Evolutionary conservation across 2,113 vertebrate genomes (phyloP).

Genomic region (Neofelis nebulosa): DNA sequence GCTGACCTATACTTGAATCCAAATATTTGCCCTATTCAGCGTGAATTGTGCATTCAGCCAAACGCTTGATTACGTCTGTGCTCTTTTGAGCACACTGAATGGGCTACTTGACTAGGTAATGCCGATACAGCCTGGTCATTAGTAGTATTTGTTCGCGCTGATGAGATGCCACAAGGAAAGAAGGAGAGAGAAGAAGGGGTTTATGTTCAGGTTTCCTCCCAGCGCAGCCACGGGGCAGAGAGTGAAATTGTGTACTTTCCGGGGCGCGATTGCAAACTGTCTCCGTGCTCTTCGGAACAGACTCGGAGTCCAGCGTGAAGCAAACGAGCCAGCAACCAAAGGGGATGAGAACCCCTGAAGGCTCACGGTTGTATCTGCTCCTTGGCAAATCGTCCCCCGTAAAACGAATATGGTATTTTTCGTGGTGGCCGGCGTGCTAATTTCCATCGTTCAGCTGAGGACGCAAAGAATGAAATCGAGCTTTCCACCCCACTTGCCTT

Average conservation of each 20-base stretch:
- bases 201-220: neutral
- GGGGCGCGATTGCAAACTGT: neutral
- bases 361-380: neutral
- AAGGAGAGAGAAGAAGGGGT: neutral
- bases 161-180: slow-evolving; percentile 5
- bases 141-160: slow-evolving; percentile 54
- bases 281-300: neutral
- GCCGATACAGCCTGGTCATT: slow-evolving; percentile 63
- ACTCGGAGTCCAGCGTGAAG: neutral
- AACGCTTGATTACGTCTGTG: slow-evolving; percentile 76
- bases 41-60: slow-evolving; percentile 76
- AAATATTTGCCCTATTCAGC: slow-evolving; percentile 85
- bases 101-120: slow-evolving; percentile 79
- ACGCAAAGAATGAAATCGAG: neutral
- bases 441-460: neutral
- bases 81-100: slow-evolving; percentile 77
- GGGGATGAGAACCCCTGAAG: neutral
- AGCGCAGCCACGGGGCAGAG: neutral
- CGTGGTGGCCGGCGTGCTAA: neutral
- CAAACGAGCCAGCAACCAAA: neutral
- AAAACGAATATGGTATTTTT: neutral
- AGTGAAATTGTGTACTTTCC: neutral
- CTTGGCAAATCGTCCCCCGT: neutral
- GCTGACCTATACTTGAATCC: slow-evolving; percentile 82
- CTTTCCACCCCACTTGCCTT: neutral